phyloP scores from a whole-genome alignment of 2,113 vertebrate species.

The Poecilia latipinna region DNA sequence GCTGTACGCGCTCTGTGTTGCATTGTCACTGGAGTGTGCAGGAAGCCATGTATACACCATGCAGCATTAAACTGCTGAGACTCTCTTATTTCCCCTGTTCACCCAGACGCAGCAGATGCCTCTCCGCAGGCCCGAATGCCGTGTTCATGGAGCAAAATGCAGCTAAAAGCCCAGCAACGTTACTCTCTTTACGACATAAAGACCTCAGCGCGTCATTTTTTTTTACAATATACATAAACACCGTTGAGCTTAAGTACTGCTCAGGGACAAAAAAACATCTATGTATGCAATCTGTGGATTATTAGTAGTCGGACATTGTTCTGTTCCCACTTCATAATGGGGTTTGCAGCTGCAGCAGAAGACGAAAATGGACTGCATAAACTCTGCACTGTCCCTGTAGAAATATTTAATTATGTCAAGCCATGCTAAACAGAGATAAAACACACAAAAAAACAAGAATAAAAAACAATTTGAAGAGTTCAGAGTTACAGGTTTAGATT shows the following conservation, averaged over 20 bases:
- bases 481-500: neutral
- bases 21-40: slow-evolving; percentile 38
- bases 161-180: slow-evolving; percentile 4
- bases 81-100: slow-evolving; percentile 44
- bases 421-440: neutral
- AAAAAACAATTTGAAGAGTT: neutral
- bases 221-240: slow-evolving; percentile 15
- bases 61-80: slow-evolving; percentile 60
- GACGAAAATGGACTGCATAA: neutral
- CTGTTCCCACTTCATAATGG: slow-evolving; percentile 31
- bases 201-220: slow-evolving; percentile 2
- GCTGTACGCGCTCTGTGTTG: slow-evolving; percentile 24
- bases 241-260: slow-evolving; percentile 19
- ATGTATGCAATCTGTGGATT: slow-evolving; percentile 23
- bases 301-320: slow-evolving; percentile 22
- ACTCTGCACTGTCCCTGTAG: neutral
- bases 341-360: slow-evolving; percentile 13
- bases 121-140: slow-evolving; percentile 31
- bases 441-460: neutral
- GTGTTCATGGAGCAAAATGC: slow-evolving; percentile 32
- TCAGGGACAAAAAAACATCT: neutral
- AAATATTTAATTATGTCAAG: neutral
- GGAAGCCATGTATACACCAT: slow-evolving; percentile 50
- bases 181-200: slow-evolving; percentile 6
- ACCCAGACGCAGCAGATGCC: slow-evolving; percentile 44